phyloP scores from a whole-genome alignment of 1,140 invertebrate genomes.

The Popillia japonica region DNA sequence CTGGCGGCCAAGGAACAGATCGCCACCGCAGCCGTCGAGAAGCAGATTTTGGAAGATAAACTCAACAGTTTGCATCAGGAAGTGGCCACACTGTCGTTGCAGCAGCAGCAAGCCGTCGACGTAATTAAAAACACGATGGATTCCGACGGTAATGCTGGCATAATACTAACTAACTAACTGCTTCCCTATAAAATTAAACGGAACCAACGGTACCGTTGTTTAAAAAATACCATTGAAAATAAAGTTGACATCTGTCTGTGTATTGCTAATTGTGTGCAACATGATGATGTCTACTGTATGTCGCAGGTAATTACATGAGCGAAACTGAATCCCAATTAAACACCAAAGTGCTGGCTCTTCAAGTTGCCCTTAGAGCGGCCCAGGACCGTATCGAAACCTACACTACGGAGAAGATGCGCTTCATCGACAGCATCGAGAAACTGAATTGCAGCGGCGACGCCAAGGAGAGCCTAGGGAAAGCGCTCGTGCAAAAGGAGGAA shows the following conservation, averaged over 20 bases:
- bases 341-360: constrained; percentile 49
- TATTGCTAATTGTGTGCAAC: too few relatives aligned
- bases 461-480: constrained; percentile 39
- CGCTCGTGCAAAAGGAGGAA: constrained; percentile 45
- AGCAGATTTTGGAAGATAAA: constrained; percentile 41
- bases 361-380: constrained; percentile 49
- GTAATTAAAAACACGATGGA: constrained; percentile 38
- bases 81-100: constrained; percentile 36
- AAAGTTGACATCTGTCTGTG: too few relatives aligned
- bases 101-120: constrained; percentile 40
- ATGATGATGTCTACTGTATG: too few relatives aligned
- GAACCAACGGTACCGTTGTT: too few relatives aligned
- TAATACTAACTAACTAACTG: too few relatives aligned
- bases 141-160: neutral
- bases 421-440: constrained; percentile 48
- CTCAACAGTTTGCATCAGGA: constrained; percentile 41
- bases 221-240: too few relatives aligned
- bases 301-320: constrained; percentile 26
- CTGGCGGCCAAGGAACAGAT: constrained; percentile 37
- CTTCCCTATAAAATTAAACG: too few relatives aligned
- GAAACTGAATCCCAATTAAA: constrained; percentile 46
- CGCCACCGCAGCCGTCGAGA: constrained; percentile 27
- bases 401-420: constrained; percentile 45
- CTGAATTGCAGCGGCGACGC: constrained; percentile 39
- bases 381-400: constrained; percentile 51